Evolutionary conservation across 2,888 invertebrate species (phyloP).

Genomic region (Endotricha flammealis): DNA sequence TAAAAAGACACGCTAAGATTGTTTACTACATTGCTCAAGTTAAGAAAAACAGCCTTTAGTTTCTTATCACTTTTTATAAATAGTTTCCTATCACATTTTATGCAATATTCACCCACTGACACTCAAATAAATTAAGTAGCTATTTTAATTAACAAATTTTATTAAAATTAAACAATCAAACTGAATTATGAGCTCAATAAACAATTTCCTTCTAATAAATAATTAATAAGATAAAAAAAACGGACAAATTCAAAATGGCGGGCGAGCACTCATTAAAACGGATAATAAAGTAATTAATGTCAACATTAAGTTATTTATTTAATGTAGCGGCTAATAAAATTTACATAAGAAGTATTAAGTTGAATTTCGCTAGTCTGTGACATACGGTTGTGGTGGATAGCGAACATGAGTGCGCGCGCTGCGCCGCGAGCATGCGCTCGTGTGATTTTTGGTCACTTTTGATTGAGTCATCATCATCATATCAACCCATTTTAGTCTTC

Average conservation of each 20-base stretch:
- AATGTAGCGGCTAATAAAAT: slow-evolving; percentile 27
- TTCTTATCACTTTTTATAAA: too few relatives aligned
- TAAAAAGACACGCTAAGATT: too few relatives aligned
- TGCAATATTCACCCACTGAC: not conserved
- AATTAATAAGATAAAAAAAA: slow-evolving; percentile 19
- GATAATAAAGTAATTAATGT: slow-evolving; percentile 52
- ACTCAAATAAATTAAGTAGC: slow-evolving; percentile 2
- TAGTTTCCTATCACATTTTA: too few relatives aligned
- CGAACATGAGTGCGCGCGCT: too few relatives aligned
- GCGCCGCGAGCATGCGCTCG: too few relatives aligned
- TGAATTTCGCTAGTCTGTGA: slow-evolving; percentile 3
- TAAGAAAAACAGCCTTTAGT: too few relatives aligned
- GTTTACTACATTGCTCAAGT: too few relatives aligned
- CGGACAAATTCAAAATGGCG: slow-evolving; percentile 21
- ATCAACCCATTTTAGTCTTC: too few relatives aligned
- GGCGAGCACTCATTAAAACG: slow-evolving; percentile 17
- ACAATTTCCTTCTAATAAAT: slow-evolving; percentile 15
- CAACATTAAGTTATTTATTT: slow-evolving; percentile 29
- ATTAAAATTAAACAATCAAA: slow-evolving; percentile 14
- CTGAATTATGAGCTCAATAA: slow-evolving; percentile 13
- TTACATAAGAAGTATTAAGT: slow-evolving; percentile 26
- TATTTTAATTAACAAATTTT: slow-evolving; percentile 12
- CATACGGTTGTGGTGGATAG: too few relatives aligned
- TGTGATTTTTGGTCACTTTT: too few relatives aligned
- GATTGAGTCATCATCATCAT: too few relatives aligned